Base-by-base conservation (phyloP, 2,888 invertebrate species). In the Xiphydria camelus region DNA sequence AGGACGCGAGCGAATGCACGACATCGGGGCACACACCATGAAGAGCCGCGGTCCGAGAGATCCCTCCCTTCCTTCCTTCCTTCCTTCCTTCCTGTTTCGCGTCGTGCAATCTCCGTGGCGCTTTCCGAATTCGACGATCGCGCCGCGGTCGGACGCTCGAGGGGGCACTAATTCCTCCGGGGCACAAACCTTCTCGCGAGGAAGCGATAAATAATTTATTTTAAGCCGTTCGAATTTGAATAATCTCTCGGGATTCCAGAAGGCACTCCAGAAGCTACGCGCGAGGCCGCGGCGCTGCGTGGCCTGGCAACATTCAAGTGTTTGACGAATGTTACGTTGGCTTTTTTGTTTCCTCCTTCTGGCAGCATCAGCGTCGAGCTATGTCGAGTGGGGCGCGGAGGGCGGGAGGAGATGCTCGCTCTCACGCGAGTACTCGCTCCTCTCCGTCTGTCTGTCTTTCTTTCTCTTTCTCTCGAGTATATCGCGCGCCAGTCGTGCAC, bases 351-450 rank as follows among this genome's bases (percentile, higher is more conserved):
- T 61, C 64, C 61, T 61, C 59, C 62, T 59, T 68, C 68, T 68
- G 65, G 62, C 67, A 62, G 61, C 68, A 66, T 65, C 64, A 65
- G 62, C 68, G 65, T 59, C 64, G 63, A 68, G 70, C 63, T 66
- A 70, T 70, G 68, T 70, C 70, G 68, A 69, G 70, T 67, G 68
- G n/a, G n/a, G n/a, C n/a, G n/a, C n/a, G n/a, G n/a, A n/a, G n/a
- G n/a, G n/a, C n/a, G n/a, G n/a, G n/a, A n/a, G n/a, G n/a, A n/a
- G n/a, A 51, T 55, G 45, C 46, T 39, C 41, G 50, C 53, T 55
- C 61, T 61, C 59, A 52, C 59, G 58, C 49, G 52, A 50, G 49
- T 54, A 44, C 42, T 57, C 36, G 51, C 43, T 50, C 52, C 26
- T 32, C 35, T 33, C 44, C 7, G 10, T 25, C 32, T 22, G 20